Conservation (phyloP, 2,888 invertebrate species). For the Napeogenes sylphis region DNA sequence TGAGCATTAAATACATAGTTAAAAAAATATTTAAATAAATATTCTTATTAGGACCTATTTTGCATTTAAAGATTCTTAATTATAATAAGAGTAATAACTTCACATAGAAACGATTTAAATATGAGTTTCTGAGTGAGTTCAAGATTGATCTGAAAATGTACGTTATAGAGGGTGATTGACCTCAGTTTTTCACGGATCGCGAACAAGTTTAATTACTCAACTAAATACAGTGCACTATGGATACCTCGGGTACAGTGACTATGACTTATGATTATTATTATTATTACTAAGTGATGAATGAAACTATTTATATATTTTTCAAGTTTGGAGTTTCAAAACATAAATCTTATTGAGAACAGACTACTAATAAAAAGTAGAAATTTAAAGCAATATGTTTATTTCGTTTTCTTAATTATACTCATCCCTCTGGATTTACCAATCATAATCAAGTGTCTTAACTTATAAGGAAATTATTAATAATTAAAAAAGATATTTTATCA, state of each 20-base stretch:
- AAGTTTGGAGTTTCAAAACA: no score
- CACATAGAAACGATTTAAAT: neutral
- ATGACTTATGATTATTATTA: slow-evolving; percentile 29
- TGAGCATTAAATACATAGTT: neutral
- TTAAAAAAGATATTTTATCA: slow-evolving; percentile 28
- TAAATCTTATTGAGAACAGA: no score
- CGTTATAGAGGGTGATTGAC: slow-evolving; percentile 43
- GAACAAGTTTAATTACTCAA: slow-evolving; percentile 59
- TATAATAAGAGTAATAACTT: no score
- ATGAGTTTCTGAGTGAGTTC: neutral
- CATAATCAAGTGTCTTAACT: no score
- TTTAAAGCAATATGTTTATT: slow-evolving; percentile 34
- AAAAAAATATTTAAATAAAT: neutral
- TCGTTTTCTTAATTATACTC: no score
- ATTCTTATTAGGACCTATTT: no score
- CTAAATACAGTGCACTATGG: slow-evolving; percentile 56
- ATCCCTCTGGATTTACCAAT: no score
- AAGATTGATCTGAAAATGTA: slow-evolving; percentile 4
- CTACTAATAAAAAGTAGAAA: no score
- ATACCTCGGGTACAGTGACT: slow-evolving; percentile 27
- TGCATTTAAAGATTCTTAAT: no score
- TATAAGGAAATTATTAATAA: slow-evolving; percentile 14
- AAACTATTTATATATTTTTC: no score
- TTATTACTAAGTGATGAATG: no score
- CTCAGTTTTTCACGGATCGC: slow-evolving; percentile 54